A percentile compares a stretch with the other conserved stretches of the same genome.
phyloP scores from a whole-genome alignment of 2,888 invertebrate species.

The Tipula lateralis region DNA sequence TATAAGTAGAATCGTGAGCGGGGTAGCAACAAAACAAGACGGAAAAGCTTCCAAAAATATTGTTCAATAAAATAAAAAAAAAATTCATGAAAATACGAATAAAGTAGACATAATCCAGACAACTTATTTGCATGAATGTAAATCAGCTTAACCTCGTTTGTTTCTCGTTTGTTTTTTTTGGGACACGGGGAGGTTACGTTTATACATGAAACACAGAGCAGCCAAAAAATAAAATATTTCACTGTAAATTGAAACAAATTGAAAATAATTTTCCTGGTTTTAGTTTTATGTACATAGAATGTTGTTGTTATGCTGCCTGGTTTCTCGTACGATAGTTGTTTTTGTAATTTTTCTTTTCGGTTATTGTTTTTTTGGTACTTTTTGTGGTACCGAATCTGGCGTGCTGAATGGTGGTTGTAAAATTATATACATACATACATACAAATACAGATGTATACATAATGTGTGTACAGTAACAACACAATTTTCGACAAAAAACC shows the following conservation, averaged over 20 bases:
- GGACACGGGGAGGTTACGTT: background rate
- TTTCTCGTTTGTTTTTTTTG: background rate
- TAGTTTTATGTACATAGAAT: slow-evolving; percentile 11
- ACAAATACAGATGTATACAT: background rate
- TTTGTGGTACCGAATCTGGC: background rate
- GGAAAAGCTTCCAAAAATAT: background rate
- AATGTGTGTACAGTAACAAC: background rate
- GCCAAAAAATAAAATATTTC: slow-evolving; percentile 1
- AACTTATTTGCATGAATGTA: slow-evolving; percentile 24
- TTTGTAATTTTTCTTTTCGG: background rate
- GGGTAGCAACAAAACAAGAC: background rate
- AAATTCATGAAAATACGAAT: background rate
- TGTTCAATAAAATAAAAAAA: background rate
- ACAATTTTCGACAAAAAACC: background rate
- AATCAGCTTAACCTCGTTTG: slow-evolving; percentile 24
- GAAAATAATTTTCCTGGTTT: slow-evolving; percentile 19
- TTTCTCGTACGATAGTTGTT: background rate
- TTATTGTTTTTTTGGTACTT: background rate
- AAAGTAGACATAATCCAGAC: slow-evolving; percentile 24
- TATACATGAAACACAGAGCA: background rate
- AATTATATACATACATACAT: background rate
- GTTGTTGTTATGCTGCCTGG: background rate
- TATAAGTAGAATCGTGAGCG: background rate
- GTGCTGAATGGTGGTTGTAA: background rate
- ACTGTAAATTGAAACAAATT: slow-evolving; percentile 14